Percentiles rank a stretch among this genome's conserved stretches.
Evolutionary conservation across 64 coral and sea anemone species (phyloP).

Genomic region (Actinia tenebrosa): DNA sequence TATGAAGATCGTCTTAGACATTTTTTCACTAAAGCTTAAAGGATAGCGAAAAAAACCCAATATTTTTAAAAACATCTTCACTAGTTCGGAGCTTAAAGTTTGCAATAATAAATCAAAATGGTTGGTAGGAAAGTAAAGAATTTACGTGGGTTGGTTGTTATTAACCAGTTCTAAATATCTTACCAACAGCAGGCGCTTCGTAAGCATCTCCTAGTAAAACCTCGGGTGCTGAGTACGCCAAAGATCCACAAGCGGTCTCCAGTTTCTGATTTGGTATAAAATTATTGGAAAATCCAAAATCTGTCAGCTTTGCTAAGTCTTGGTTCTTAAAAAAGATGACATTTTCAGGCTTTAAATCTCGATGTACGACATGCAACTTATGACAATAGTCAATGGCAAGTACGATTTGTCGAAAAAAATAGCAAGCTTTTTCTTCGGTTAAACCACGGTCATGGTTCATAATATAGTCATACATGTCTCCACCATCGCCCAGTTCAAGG

Average conservation of each 20-base stretch:
- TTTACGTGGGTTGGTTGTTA: background rate
- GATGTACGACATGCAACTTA: conserved; percentile 91
- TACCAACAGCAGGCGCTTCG: conserved; percentile 94
- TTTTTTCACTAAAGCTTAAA: background rate
- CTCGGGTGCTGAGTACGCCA: conserved; percentile 97
- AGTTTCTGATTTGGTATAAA: conserved; percentile 91
- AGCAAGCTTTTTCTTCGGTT: conserved; percentile 82
- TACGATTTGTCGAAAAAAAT: conserved; percentile 96
- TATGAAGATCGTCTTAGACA: background rate
- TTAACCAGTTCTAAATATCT: conserved; percentile 34
- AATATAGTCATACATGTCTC: conserved; percentile 99
- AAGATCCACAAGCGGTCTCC: conserved; percentile 88
- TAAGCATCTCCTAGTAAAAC: conserved; percentile 95
- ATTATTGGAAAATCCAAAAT: conserved; percentile 99
- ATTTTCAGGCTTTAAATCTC: conserved; percentile 99
- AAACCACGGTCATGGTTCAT: conserved; percentile 97
- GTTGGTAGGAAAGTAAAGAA: too few species aligned
- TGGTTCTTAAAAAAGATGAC: conserved; percentile 97
- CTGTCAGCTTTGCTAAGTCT: conserved; percentile 97
- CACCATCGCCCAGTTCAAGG: conserved; percentile 93
- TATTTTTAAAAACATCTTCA: too few species aligned
- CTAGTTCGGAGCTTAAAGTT: too few species aligned
- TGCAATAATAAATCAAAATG: too few species aligned
- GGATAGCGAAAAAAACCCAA: background rate
- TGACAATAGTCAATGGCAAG: conserved; percentile 99